Conservation (phyloP, 2,888 invertebrate genomes). For the Ormyrus thymus region DNA sequence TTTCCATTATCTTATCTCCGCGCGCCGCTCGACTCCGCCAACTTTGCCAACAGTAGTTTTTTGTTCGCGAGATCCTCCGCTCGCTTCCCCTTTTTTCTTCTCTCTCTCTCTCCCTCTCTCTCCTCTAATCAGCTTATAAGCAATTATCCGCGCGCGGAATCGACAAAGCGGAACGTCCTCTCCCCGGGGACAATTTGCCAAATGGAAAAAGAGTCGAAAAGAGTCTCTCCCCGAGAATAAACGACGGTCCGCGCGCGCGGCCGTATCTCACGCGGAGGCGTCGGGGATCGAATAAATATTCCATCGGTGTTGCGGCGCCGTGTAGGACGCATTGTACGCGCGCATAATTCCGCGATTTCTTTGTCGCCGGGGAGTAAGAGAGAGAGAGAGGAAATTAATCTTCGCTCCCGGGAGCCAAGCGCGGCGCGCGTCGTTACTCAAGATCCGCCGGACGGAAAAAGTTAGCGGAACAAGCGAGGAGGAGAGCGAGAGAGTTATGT, state of each 20-base stretch:
- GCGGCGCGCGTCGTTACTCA: constrained; percentile 50
- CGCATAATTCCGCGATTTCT: constrained; percentile 50
- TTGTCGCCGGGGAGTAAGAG: constrained; percentile 22
- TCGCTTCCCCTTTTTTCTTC: no score
- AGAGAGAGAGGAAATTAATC: constrained; percentile 46
- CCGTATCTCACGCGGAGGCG: constrained; percentile 33
- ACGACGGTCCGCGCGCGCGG: no score
- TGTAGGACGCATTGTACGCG: constrained; percentile 38
- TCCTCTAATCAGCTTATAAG: no score
- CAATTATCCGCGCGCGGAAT: no score
- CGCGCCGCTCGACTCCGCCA: not conserved
- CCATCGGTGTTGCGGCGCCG: constrained; percentile 24
- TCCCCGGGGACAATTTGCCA: constrained; percentile 48
- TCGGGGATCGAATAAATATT: constrained; percentile 50
- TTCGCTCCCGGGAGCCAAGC: constrained; percentile 29
- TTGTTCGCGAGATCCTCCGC: no score
- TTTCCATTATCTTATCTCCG: constrained; percentile 22
- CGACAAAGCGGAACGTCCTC: no score
- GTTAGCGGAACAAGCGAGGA: constrained; percentile 16
- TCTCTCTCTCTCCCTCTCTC: no score
- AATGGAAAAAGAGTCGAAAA: no score
- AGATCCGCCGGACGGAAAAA: constrained; percentile 31
- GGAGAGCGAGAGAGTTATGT: constrained; percentile 18
- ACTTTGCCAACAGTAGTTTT: no score
- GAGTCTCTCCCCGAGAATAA: no score